Evolutionary conservation across 2,113 vertebrate genomes (phyloP).

Genomic region (Megaptera novaeangliae): DNA sequence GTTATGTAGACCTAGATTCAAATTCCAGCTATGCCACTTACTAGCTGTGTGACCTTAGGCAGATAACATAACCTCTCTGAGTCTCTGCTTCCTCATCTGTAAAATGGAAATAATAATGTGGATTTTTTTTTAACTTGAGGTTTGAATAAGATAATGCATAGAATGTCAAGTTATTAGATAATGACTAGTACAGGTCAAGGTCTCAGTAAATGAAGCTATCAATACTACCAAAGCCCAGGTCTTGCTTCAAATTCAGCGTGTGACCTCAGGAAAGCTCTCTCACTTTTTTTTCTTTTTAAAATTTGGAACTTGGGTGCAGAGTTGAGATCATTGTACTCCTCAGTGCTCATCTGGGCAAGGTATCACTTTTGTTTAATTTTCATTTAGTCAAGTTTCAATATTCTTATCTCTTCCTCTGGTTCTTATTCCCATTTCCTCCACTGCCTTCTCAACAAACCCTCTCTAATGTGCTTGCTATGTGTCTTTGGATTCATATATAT

Average conservation of each 20-base stretch:
- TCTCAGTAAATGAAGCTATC: neutral
- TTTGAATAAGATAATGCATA: neutral
- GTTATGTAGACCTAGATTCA: neutral
- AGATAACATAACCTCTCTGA: neutral
- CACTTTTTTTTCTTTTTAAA: neutral
- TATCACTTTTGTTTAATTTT: neutral
- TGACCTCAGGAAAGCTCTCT: neutral
- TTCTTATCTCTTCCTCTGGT: neutral
- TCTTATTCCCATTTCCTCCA: neutral
- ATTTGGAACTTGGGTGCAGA: neutral
- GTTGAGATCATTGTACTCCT: neutral
- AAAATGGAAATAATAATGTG: neutral
- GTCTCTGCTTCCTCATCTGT: neutral
- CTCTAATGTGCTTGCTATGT: neutral
- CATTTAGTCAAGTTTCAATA: neutral
- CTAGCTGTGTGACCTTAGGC: neutral
- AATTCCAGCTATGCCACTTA: neutral
- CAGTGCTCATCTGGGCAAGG: neutral
- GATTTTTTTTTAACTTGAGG: neutral
- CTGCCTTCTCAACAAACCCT: neutral
- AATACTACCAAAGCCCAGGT: neutral
- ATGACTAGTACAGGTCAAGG: neutral
- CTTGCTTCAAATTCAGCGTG: neutral
- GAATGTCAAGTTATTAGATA: neutral
- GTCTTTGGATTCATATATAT: neutral